Evolutionary conservation across 1,140 invertebrate species (phyloP), one percentile per base, ranked within the genome.

Genomic region (Polypedilum pembai): DNA sequence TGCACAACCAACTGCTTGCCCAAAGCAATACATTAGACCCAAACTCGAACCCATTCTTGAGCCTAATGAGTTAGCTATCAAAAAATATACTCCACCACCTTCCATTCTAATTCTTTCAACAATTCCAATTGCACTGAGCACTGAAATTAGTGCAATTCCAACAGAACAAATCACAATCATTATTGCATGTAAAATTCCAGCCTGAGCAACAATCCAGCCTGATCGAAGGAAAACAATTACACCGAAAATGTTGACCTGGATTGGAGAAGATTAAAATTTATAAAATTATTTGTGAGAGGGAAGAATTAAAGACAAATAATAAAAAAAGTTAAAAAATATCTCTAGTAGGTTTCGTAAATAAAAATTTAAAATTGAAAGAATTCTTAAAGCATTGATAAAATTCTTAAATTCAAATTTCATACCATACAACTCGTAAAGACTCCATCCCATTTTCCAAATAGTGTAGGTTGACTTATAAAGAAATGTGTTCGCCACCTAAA

Each of bases 401-500:
- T 3, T 33, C 5, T 3, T 5, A 33, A 5, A 33, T 33, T 33
- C n/a, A n/a, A 33, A 33, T 33, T 5, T 33, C 24, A 3, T 33
- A 33, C 24, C 24, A 33, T 56, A 56, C 45, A 56, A 74, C 89
- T 89, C 75, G 94, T 96, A 81, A 96, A 97, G 10, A 98, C 96
- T 77, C 96, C 96, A 86, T 98, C 96, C 95, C 96, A 98, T 1
- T 95, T 96, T 15, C 96, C 96, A 87, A 98, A 98, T 20, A 98
- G 85, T 73, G 97, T 92, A 72, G 94, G 94, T 81, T 95, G 91
- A 40, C 93, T 94, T 81, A 96, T 91, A 78, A 96, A 94, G 81
- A 96, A 95, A 80, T 95, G 94, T 21, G 92, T 92, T 83, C 94
- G 93, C 93, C 93, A 95, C 93, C 93, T 95, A 83, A 81, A 80